Evolutionary conservation across 2,797 vertebrate species (phyloP).

Genomic region (Enteromius afrohamiltoni): DNA sequence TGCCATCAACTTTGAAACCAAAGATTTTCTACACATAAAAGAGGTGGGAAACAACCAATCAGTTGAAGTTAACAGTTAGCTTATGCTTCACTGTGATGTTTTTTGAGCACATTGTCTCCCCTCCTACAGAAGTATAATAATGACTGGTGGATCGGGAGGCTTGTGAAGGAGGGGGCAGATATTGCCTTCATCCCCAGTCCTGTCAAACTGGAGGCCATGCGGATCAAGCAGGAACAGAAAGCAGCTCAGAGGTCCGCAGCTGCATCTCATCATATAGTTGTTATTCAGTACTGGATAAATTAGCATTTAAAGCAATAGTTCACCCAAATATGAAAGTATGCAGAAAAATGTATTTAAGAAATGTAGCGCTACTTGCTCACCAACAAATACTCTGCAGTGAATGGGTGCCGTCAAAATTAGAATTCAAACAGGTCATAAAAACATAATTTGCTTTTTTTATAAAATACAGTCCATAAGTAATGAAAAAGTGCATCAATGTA

Average conservation of each 20-base stretch:
- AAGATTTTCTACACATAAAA: constrained; percentile 99
- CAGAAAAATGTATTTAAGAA: background rate
- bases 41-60: constrained; percentile 78
- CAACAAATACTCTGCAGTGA: background rate
- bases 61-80: background rate
- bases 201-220: constrained; percentile 93
- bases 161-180: constrained; percentile 96
- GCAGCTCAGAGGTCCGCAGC: constrained; percentile 79
- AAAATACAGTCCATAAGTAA: background rate
- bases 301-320: background rate
- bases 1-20: constrained; percentile 96
- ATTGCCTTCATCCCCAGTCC: constrained; percentile 97
- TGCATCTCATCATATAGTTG: constrained; percentile 49
- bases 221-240: constrained; percentile 94
- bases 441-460: background rate
- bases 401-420: background rate
- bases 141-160: constrained; percentile 97
- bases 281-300: background rate
- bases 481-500: background rate
- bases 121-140: constrained; percentile 91
- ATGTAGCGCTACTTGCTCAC: background rate
- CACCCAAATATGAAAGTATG: background rate
- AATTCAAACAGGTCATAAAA: background rate
- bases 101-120: constrained; percentile 22
- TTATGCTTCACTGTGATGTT: background rate